These are phyloP conservation scores for Florisuga fusca DNA, from an alignment of 2,797 vertebrate species.

Conservation along the genomic window DNA sequence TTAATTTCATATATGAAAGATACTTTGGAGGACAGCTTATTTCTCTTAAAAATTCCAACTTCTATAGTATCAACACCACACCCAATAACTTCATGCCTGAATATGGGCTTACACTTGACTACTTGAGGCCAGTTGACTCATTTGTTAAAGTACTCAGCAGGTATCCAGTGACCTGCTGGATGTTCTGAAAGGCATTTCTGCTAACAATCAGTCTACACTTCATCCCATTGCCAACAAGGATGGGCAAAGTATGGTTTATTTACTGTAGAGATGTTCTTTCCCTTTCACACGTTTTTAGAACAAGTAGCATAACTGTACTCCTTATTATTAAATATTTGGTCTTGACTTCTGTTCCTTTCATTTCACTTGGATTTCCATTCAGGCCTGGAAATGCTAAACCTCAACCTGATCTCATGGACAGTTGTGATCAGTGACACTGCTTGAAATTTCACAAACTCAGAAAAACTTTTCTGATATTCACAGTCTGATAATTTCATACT, in stretches of 20 bases:
- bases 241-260: constrained; percentile 33
- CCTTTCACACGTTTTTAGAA: constrained; percentile 38
- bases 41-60: background rate
- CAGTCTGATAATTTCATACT: background rate
- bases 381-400: background rate
- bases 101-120: constrained; percentile 6
- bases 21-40: background rate
- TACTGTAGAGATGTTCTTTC: constrained; percentile 15
- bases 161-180: constrained; percentile 33
- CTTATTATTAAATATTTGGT: constrained; percentile 45
- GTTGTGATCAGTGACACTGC: background rate
- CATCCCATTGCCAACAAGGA: constrained; percentile 19
- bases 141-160: constrained; percentile 41
- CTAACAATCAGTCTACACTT: constrained; percentile 24
- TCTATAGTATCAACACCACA: background rate
- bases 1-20: background rate
- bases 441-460: background rate
- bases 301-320: constrained; percentile 11
- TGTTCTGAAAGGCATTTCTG: constrained; percentile 48
- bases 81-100: constrained; percentile 22
- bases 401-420: background rate
- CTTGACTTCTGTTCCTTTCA: constrained; percentile 15
- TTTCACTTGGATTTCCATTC: constrained; percentile 7
- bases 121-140: constrained; percentile 37
- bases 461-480: background rate